Evolutionary conservation across 2,888 invertebrate genomes (phyloP).

Genomic region (Margaritifera margaritifera): DNA sequence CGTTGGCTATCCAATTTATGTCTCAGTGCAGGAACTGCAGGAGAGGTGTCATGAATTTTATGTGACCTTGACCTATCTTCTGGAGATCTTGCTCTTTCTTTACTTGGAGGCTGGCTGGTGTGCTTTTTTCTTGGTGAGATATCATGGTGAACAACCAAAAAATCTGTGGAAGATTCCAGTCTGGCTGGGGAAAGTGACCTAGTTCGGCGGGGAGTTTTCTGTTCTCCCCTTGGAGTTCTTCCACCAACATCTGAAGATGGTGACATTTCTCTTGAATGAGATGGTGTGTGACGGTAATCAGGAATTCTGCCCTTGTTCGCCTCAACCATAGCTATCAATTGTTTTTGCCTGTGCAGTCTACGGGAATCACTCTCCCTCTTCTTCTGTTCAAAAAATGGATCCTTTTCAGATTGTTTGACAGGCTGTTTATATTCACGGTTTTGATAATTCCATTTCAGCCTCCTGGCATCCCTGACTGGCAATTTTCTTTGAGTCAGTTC

Average conservation of each 20-base stretch:
- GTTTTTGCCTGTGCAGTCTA: slow-evolving; percentile 53
- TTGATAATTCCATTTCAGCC: slow-evolving; percentile 61
- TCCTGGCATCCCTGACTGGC: slow-evolving; percentile 33
- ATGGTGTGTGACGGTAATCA: slow-evolving; percentile 36
- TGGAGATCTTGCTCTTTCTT: slow-evolving; percentile 23
- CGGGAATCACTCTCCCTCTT: slow-evolving; percentile 49
- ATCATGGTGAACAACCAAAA: slow-evolving; percentile 12
- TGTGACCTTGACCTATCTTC: slow-evolving; percentile 15
- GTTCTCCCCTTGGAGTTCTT: slow-evolving; percentile 33
- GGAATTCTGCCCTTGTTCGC: slow-evolving; percentile 60
- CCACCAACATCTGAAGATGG: slow-evolving; percentile 42
- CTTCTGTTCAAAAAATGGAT: slow-evolving; percentile 62
- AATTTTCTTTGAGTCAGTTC: slow-evolving; percentile 25
- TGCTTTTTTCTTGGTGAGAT: slow-evolving; percentile 10
- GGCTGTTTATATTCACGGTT: slow-evolving; percentile 46
- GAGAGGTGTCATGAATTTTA: slow-evolving; percentile 39
- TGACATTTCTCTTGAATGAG: slow-evolving; percentile 32
- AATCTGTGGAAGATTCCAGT: slow-evolving; percentile 20
- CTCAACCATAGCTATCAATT: slow-evolving; percentile 62
- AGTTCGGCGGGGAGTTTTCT: slow-evolving; percentile 29
- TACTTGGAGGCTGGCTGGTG: slow-evolving; percentile 12
- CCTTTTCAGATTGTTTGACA: slow-evolving; percentile 67
- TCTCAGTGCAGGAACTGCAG: slow-evolving; percentile 60
- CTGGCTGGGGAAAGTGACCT: slow-evolving; percentile 45
- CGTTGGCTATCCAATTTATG: slow-evolving; percentile 30